Percentiles rank a stretch among this genome's conserved stretches.
Evolutionary conservation across 2,797 vertebrate species (phyloP).

Genomic region (Pseudochaenichthys georgianus): DNA sequence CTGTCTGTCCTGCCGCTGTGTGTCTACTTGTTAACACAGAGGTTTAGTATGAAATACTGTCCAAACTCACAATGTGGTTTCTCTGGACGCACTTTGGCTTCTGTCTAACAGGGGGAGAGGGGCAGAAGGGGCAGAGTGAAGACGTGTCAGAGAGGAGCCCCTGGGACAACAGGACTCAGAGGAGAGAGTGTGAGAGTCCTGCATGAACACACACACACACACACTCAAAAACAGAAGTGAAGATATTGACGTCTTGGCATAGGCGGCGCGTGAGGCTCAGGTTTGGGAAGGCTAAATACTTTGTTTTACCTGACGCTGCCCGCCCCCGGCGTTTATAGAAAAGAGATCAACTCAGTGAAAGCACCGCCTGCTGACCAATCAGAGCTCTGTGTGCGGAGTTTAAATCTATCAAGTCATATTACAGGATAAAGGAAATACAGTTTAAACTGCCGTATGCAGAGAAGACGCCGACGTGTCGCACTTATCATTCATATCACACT

Average conservation of each 20-base stretch:
- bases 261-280: too few relatives aligned
- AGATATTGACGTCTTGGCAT: background rate
- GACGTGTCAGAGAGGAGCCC: constrained; percentile 80
- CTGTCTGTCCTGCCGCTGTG: constrained; percentile 21
- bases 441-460: too few relatives aligned
- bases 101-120: constrained; percentile 81
- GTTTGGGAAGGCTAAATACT: too few relatives aligned
- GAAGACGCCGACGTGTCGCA: too few relatives aligned
- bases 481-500: too few relatives aligned
- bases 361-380: too few relatives aligned
- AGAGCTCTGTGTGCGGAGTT: too few relatives aligned
- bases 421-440: too few relatives aligned
- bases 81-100: constrained; percentile 7
- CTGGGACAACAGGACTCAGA: constrained; percentile 82
- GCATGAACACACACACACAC: background rate
- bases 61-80: constrained; percentile 6
- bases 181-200: constrained; percentile 83
- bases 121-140: constrained; percentile 86
- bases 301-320: too few relatives aligned
- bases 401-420: too few relatives aligned
- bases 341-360: too few relatives aligned
- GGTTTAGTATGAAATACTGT: background rate
- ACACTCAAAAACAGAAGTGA: background rate
- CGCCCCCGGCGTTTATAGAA: too few relatives aligned
- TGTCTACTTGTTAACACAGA: background rate